These are phyloP conservation scores for Phragmatobia fuliginosa DNA, from an alignment of 2,888 invertebrate species.

Conservation along the genomic window DNA sequence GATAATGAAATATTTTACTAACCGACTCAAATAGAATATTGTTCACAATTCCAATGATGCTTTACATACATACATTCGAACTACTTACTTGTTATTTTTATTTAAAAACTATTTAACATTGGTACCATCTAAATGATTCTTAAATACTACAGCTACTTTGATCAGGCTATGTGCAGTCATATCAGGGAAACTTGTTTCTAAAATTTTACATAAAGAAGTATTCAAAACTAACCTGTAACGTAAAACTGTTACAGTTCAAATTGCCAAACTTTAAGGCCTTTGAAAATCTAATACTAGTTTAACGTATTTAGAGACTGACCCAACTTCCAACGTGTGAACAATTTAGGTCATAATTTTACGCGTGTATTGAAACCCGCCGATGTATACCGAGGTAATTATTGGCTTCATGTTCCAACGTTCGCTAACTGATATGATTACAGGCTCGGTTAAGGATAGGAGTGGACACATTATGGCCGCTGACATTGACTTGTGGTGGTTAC, in stretches of 20 bases:
- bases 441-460: neutral
- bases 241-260: too few species aligned
- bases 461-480: neutral
- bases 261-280: neutral
- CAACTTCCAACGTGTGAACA: neutral
- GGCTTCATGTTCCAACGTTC: slow-evolving; percentile 2
- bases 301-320: neutral
- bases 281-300: neutral
- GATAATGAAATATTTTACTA: too few species aligned
- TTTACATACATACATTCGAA: too few species aligned
- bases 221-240: too few species aligned
- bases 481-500: neutral
- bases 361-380: slow-evolving; percentile 16
- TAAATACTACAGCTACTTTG: too few species aligned
- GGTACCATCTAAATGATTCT: too few species aligned
- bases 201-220: neutral
- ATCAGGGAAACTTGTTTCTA: neutral
- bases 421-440: slow-evolving; percentile 20
- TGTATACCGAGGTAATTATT: slow-evolving; percentile 26
- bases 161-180: neutral
- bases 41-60: too few species aligned
- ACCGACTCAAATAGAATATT: too few species aligned
- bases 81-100: too few species aligned
- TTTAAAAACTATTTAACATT: too few species aligned
- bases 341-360: neutral